Evolutionary conservation across 2,797 vertebrate genomes (phyloP), one percentile per base, ranked within the genome.

Genomic region (Rhinella marina): DNA sequence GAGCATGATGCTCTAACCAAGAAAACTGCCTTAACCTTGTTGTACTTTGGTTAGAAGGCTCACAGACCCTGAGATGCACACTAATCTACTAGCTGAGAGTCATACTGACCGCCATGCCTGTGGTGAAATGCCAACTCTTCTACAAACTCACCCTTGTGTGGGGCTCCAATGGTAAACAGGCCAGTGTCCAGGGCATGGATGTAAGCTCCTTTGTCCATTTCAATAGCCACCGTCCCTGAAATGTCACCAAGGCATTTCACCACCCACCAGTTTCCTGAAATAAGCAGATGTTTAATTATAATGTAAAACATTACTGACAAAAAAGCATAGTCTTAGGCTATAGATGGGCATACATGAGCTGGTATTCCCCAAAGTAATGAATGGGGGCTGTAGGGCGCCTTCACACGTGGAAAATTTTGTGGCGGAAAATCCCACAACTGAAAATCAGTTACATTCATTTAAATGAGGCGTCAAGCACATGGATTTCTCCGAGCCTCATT

Each of bases 131-230:
- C 52, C 11, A 52, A 50, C 10, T 23, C 9, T 19, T 57, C 50
- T 27, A 21, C 8, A 85, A 57, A 93, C 94, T 87, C 87, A 98
- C 97, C 97, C 92, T 95, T 95, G 91, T 98, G 97, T 19, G 98
- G 98, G 0, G 97, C 96, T 86, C 98, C 98, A 14, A 98, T 90
- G 0, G 98, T 99, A 92, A 99, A 99, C 56, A 99, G 97, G 19
- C 98, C 98, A 1, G 96, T 98, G 91, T 99, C 98, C 4, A 99
- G 93, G 3, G 98, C 98, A 81, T 97, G 98, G 72, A 99, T 92
- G 82, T 97, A 99, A 0, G 97, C 93, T 91, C 96, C 96, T 93
- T 94, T 96, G 91, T 97, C 97, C 97, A 99, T 98, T 94, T 99
- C 98, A 91, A 98, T 97, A 27, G 97, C 97, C 89, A 99, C 96